These are phyloP conservation scores for Simalia tracyae DNA, from an alignment of 2,797 vertebrate genomes.

Conservation along the genomic window DNA sequence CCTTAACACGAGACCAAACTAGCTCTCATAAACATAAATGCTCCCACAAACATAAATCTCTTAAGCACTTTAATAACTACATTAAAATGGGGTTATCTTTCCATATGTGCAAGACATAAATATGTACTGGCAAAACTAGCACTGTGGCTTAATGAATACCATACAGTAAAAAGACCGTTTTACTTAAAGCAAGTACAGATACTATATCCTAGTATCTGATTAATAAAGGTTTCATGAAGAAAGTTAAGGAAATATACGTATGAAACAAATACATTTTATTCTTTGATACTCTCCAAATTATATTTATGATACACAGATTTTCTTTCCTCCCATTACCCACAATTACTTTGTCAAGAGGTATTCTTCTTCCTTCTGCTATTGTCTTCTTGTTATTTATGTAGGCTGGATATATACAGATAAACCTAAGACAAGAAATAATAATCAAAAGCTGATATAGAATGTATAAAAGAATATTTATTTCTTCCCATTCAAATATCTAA, in stretches of 20 bases:
- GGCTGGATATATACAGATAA: conserved; percentile 90
- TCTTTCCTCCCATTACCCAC: neutral
- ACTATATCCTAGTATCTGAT: neutral
- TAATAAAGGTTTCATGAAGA: neutral
- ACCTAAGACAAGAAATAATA: conserved; percentile 73
- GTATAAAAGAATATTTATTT: neutral
- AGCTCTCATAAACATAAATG: neutral
- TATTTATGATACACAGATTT: fast-evolving
- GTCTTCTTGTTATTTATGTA: conserved; percentile 98
- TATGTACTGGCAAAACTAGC: neutral
- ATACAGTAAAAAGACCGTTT: neutral
- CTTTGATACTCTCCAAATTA: neutral
- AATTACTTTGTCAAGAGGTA: conserved; percentile 87
- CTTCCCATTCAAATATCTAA: neutral
- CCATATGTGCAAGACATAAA: neutral
- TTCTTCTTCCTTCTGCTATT: conserved; percentile 89
- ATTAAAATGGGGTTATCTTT: neutral
- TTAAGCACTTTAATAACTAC: neutral
- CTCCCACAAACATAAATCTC: neutral
- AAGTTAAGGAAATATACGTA: neutral
- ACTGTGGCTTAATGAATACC: neutral
- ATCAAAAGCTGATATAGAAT: neutral
- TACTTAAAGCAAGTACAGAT: neutral
- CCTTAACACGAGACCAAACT: no score
- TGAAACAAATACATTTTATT: neutral